Conservation (phyloP, 2,888 invertebrate genomes). For the Megamerina dolium region DNA sequence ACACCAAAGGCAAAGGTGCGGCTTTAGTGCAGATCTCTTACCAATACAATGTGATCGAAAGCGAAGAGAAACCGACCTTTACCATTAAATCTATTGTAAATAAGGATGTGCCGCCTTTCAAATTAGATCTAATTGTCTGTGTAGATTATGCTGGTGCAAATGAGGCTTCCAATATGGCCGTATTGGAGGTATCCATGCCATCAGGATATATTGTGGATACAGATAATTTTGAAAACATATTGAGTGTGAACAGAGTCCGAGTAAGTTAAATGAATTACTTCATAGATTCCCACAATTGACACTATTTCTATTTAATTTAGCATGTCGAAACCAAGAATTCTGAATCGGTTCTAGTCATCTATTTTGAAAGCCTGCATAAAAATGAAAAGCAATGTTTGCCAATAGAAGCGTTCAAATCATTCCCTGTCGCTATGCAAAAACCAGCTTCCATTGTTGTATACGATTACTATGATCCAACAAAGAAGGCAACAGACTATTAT, state of each 20-base stretch:
- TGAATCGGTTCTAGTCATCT: constrained; percentile 59
- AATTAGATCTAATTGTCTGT: constrained; percentile 76
- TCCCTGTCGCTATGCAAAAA: constrained; percentile 79
- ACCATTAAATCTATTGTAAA: constrained; percentile 79
- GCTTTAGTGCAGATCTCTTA: constrained; percentile 74
- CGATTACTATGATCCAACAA: constrained; percentile 82
- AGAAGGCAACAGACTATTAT: constrained; percentile 40
- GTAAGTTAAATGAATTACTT: no score
- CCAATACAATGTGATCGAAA: constrained; percentile 77
- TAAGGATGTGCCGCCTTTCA: constrained; percentile 66
- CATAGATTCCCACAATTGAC: no score
- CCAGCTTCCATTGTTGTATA: constrained; percentile 78
- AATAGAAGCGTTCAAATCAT: constrained; percentile 73
- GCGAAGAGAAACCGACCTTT: constrained; percentile 81
- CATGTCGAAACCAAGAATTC: constrained; percentile 64
- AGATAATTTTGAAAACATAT: constrained; percentile 63
- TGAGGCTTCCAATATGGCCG: constrained; percentile 77
- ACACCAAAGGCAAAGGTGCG: constrained; percentile 74
- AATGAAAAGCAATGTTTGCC: constrained; percentile 69
- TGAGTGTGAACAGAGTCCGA: constrained; percentile 47
- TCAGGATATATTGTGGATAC: constrained; percentile 83
- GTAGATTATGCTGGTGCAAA: constrained; percentile 57
- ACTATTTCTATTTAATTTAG: constrained; percentile 21
- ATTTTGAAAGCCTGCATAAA: constrained; percentile 62
- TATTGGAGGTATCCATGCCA: constrained; percentile 82